These are phyloP conservation scores for Ceratothoa steindachneri DNA, from an alignment of 2,888 invertebrate genomes.

Conservation along the genomic window DNA sequence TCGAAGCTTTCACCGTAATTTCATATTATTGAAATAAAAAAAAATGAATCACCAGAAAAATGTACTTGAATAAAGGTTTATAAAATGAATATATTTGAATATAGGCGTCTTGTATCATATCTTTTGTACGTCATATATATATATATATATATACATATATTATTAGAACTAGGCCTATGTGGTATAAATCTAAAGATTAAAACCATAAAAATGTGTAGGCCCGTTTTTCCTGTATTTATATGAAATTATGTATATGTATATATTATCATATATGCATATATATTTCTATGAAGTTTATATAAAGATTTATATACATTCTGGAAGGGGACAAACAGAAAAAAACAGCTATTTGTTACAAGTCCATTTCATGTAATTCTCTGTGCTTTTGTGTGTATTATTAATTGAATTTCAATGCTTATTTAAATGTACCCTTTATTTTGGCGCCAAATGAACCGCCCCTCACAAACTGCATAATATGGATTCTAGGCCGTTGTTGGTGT, in stretches of 20 bases:
- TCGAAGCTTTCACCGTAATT: not conserved
- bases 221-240: not conserved
- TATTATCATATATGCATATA: slow-evolving; percentile 3
- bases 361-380: not conserved
- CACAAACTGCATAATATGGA: too few relatives aligned
- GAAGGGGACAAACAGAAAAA: not conserved
- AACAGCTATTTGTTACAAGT: not conserved
- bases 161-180: not conserved
- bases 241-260: not conserved
- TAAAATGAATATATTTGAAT: not conserved
- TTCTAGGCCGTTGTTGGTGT: too few relatives aligned
- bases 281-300: not conserved
- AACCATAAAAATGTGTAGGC: not conserved
- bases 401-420: not conserved
- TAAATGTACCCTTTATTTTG: not conserved
- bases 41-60: not conserved
- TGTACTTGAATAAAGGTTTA: not conserved
- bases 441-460: too few relatives aligned
- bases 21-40: not conserved
- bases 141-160: not conserved
- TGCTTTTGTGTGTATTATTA: not conserved
- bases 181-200: not conserved
- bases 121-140: too few relatives aligned
- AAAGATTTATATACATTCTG: not conserved
- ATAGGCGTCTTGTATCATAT: not conserved